These are phyloP conservation scores for Crocuta crocuta DNA, from an alignment of 2,113 vertebrate species.

Conservation along the genomic window DNA sequence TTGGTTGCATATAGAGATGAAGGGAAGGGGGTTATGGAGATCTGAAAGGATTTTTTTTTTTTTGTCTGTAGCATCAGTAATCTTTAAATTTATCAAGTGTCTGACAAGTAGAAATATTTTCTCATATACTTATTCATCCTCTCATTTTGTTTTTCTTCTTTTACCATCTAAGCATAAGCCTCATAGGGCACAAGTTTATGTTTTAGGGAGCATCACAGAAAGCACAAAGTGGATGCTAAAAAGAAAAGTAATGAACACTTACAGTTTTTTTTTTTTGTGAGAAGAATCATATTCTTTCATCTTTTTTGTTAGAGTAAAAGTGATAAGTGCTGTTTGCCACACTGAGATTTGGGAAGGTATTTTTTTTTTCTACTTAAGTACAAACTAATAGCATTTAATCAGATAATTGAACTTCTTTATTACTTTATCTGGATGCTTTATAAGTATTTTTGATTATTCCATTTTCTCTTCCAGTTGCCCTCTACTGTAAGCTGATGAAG, in stretches of 20 bases:
- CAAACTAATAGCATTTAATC: not conserved
- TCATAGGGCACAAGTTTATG: not conserved
- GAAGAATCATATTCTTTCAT: not conserved
- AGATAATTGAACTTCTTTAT: not conserved
- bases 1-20: not conserved
- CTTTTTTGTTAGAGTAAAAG: not conserved
- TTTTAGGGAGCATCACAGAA: not conserved
- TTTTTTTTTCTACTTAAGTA: not conserved
- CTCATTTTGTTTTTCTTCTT: not conserved
- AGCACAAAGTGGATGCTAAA: not conserved
- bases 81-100: not conserved
- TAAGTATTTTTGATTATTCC: not conserved
- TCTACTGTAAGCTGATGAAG: conserved; percentile 34
- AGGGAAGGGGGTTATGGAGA: not conserved
- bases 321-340: not conserved
- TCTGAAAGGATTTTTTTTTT: not conserved
- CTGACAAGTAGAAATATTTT: not conserved
- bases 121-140: not conserved
- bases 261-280: not conserved
- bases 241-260: not conserved
- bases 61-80: not conserved
- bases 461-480: not conserved
- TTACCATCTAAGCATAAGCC: not conserved
- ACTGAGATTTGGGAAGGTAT: not conserved
- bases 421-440: not conserved